Conservation (phyloP, 1,140 invertebrate species). For the Drosophila prosaltans region DNA sequence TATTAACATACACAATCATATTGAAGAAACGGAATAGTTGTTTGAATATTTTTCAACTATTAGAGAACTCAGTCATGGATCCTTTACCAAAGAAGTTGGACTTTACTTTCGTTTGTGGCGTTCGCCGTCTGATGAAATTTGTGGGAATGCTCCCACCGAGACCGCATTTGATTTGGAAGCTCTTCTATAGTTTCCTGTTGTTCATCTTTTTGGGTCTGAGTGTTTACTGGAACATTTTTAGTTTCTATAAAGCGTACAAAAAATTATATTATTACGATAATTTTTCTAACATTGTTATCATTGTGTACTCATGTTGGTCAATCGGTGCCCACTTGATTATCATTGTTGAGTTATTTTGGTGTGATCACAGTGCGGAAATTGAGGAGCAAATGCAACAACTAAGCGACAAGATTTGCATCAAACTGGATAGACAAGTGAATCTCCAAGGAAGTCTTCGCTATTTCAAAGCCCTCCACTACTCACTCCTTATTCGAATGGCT, state of each 20-base stretch:
- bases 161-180: background rate
- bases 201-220: background rate
- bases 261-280: no score
- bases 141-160: constrained; percentile 37
- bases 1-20: no score
- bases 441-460: constrained; percentile 24
- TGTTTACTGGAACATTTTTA: background rate
- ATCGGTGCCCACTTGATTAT: constrained; percentile 21
- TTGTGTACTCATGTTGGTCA: constrained; percentile 8
- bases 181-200: constrained; percentile 17
- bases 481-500: background rate
- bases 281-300: constrained; percentile 37
- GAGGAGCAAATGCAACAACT: constrained; percentile 43
- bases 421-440: constrained; percentile 18
- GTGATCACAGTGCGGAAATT: constrained; percentile 21
- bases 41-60: no score
- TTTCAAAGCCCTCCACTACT: constrained; percentile 24
- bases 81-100: constrained; percentile 44
- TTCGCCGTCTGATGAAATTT: constrained; percentile 45
- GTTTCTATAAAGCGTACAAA: constrained; percentile 37
- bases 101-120: constrained; percentile 27
- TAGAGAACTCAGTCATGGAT: no score
- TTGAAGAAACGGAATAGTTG: no score
- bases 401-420: background rate
- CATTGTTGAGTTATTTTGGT: constrained; percentile 42